Conservation (phyloP, 2,888 invertebrate genomes). For the Pristionchus japonicus region DNA sequence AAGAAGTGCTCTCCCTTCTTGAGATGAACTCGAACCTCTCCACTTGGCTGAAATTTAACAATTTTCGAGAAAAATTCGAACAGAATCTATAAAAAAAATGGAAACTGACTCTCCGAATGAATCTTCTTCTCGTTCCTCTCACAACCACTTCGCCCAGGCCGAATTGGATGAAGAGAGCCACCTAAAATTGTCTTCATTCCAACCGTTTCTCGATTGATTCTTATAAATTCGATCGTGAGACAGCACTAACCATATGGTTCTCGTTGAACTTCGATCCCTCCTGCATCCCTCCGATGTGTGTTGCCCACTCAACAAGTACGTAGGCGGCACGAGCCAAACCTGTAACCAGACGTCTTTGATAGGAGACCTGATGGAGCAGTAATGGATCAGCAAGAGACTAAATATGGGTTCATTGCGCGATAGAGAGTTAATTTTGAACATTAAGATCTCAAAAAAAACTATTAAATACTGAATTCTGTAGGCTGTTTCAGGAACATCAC, state of each 20-base stretch:
- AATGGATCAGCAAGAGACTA: too few species aligned
- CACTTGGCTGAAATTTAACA: neutral
- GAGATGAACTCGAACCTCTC: neutral
- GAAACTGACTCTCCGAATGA: neutral
- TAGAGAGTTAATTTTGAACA: too few species aligned
- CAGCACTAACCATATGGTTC: neutral
- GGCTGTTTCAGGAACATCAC: neutral
- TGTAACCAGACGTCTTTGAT: neutral
- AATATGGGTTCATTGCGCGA: too few species aligned
- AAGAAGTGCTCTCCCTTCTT: conserved; percentile 3
- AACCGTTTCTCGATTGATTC: too few species aligned
- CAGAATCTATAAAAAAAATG: too few species aligned
- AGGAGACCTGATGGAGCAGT: too few species aligned
- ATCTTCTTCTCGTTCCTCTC: neutral
- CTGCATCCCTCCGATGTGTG: neutral
- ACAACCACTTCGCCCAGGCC: neutral
- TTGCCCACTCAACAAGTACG: neutral
- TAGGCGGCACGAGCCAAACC: neutral
- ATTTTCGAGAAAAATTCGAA: too few species aligned
- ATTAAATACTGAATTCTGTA: too few species aligned
- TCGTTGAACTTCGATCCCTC: neutral
- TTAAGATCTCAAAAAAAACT: too few species aligned
- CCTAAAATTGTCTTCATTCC: too few species aligned
- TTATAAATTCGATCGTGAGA: too few species aligned
- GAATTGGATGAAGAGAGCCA: neutral